Conservation (phyloP, 2,113 vertebrate genomes). For the Speoplatyrhinus poulsoni region DNA sequence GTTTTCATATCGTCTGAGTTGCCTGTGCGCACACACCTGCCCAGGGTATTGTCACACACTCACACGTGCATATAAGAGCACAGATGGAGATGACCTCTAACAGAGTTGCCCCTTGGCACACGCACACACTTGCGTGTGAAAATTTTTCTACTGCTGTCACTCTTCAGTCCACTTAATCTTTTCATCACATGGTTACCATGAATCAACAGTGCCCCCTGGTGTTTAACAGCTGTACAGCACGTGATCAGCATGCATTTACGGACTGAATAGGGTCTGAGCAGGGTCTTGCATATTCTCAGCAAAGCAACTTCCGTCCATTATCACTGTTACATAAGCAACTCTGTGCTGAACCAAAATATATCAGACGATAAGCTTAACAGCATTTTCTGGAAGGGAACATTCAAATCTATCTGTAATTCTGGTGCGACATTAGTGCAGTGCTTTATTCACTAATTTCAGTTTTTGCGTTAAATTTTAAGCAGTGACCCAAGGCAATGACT, state of each 20-base stretch:
- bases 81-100: slow-evolving; percentile 5
- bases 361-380: no score
- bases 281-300: no score
- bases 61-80: not conserved
- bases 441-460: no score
- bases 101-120: not conserved
- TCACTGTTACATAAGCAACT: no score
- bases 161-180: not conserved
- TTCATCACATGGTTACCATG: not conserved
- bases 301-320: no score
- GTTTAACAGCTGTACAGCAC: slow-evolving; percentile 39
- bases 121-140: not conserved
- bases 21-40: not conserved
- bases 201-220: slow-evolving; percentile 78
- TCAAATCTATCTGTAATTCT: no score
- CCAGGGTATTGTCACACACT: not conserved
- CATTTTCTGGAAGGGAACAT: no score
- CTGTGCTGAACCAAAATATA: no score
- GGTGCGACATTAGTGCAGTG: no score
- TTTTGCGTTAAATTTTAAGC: not conserved
- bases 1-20: not conserved
- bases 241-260: not conserved
- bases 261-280: not conserved
- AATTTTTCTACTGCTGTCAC: not conserved
- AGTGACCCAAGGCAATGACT: not conserved